phyloP scores from a whole-genome alignment of 2,113 vertebrate genomes.

The Pycnonotus jocosus region DNA sequence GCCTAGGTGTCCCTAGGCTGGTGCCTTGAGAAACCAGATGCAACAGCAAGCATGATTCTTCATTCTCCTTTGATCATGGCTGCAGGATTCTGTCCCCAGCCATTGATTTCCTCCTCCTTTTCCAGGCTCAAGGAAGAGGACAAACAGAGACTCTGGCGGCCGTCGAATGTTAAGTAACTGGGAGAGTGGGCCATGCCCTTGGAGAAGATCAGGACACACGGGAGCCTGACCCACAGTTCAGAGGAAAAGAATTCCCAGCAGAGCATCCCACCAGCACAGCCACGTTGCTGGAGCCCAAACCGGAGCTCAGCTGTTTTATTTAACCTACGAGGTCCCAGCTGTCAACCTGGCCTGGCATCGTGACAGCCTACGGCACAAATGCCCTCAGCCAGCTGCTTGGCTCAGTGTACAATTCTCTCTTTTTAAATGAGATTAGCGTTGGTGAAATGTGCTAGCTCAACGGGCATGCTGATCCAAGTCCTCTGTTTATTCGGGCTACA shows the following conservation, averaged over 20 bases:
- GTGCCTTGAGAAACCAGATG: not conserved
- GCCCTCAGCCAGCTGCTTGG: conserved; percentile 44
- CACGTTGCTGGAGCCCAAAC: not conserved
- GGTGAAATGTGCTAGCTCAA: conserved; percentile 13
- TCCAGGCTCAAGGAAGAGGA: not conserved
- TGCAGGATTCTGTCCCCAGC: not conserved
- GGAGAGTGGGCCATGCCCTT: not conserved
- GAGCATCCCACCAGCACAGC: not conserved
- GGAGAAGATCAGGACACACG: not conserved
- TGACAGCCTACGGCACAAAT: not conserved
- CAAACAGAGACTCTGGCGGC: fast-evolving
- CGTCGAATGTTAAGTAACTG: fast-evolving
- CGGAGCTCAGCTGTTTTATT: conserved; percentile 1
- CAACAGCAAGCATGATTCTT: not conserved
- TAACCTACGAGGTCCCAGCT: conserved; percentile 6
- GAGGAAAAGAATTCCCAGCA: not conserved
- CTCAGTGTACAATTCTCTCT: not conserved
- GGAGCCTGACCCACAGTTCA: not conserved
- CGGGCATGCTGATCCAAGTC: not conserved
- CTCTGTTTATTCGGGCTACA: not conserved
- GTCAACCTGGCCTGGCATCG: conserved; percentile 44
- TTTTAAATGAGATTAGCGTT: conserved; percentile 28
- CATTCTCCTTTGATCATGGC: not conserved
- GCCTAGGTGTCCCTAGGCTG: not conserved
- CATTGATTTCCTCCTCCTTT: not conserved